Evolutionary conservation across 2,113 vertebrate species (phyloP).

Genomic region (Misgurnus anguillicaudatus): DNA sequence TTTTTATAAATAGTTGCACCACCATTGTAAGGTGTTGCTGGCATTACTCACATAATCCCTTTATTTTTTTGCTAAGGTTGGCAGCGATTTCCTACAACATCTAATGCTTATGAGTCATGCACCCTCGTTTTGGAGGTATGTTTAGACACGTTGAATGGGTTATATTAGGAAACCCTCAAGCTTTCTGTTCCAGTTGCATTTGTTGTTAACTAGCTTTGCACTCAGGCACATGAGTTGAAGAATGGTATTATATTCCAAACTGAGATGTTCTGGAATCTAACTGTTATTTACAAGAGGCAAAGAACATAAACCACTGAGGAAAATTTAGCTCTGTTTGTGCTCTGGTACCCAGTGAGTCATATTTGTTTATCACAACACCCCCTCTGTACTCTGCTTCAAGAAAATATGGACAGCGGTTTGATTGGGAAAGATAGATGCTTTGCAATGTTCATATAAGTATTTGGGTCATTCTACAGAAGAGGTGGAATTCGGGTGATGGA

Average conservation of each 20-base stretch:
- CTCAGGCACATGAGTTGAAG: not conserved
- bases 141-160: constrained; percentile 27
- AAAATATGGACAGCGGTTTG: constrained; percentile 36
- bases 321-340: constrained; percentile 11
- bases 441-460: not conserved
- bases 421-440: not conserved
- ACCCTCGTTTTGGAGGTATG: constrained; percentile 37
- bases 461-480: too few relatives aligned
- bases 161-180: constrained; percentile 5
- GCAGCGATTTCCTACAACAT: constrained; percentile 42
- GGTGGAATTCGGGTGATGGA: too few relatives aligned
- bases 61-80: constrained; percentile 50
- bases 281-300: constrained; percentile 21
- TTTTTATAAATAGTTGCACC: constrained; percentile 52
- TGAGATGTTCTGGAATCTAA: constrained; percentile 17
- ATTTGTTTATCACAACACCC: constrained; percentile 27
- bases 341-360: constrained; percentile 33
- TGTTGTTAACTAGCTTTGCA: not conserved
- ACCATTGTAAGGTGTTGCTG: constrained; percentile 36
- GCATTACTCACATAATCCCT: constrained; percentile 41
- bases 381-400: constrained; percentile 11
- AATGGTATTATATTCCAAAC: not conserved
- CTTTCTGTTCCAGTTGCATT: not conserved
- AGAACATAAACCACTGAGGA: not conserved
- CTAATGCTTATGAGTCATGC: constrained; percentile 50